Conservation (phyloP, 2,888 invertebrate genomes). For the Scaptomyza caliginosa region DNA sequence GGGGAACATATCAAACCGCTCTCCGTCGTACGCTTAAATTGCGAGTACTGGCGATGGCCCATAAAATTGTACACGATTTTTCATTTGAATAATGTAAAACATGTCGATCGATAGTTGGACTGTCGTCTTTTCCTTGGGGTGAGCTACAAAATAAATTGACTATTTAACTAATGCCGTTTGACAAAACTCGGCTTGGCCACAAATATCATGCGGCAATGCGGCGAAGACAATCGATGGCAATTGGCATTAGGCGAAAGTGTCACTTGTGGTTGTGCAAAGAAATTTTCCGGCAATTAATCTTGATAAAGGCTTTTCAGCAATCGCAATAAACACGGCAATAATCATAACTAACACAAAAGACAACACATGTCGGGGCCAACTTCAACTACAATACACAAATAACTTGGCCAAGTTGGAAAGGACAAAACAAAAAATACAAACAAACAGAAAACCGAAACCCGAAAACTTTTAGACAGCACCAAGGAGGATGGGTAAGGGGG, state of each 20-base stretch:
- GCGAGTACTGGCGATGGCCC: neutral
- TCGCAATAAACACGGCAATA: conserved; percentile 78
- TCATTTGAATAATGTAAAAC: conserved; percentile 42
- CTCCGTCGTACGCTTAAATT: neutral
- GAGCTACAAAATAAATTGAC: conserved; percentile 14
- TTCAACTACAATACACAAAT: conserved; percentile 56
- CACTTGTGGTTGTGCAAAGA: conserved; percentile 53
- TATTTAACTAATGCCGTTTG: conserved; percentile 23
- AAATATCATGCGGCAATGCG: conserved; percentile 28
- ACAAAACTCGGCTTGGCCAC: conserved; percentile 18
- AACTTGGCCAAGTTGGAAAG: conserved; percentile 41
- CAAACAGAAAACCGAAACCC: conserved; percentile 3
- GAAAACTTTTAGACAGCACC: conserved; percentile 54
- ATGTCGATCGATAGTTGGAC: conserved; percentile 32
- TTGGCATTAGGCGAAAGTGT: conserved; percentile 50
- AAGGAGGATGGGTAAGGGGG: neutral
- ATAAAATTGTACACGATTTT: conserved; percentile 24
- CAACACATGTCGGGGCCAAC: conserved; percentile 34
- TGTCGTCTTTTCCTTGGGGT: neutral
- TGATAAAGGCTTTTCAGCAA: conserved; percentile 70
- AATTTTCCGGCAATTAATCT: conserved; percentile 77
- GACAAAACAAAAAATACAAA: neutral
- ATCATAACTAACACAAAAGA: conserved; percentile 74
- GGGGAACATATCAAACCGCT: conserved; percentile 1
- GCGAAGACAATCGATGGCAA: conserved; percentile 34